phyloP scores from a whole-genome alignment of 2,888 invertebrate genomes.

The Boloria selene region DNA sequence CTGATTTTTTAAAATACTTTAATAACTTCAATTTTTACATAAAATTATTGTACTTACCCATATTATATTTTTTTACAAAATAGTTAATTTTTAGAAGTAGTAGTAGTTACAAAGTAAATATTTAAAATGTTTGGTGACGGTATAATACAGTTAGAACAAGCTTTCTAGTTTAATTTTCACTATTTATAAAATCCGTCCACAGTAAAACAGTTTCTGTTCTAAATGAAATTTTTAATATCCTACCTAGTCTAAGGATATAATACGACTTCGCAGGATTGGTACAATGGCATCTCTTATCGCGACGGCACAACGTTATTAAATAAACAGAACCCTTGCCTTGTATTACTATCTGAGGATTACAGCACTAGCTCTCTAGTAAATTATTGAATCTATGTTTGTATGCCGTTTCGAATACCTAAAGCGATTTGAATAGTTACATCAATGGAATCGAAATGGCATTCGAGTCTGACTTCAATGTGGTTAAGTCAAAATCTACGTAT shows the following conservation, averaged over 20 bases:
- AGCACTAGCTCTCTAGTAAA: slow-evolving; percentile 52
- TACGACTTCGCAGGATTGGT: slow-evolving; percentile 49
- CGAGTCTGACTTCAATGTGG: slow-evolving; percentile 5
- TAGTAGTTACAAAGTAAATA: slow-evolving; percentile 8
- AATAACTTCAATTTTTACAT: no score
- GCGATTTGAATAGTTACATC: slow-evolving; percentile 19
- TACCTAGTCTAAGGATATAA: slow-evolving; percentile 27
- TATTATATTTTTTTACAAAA: slow-evolving; percentile 1
- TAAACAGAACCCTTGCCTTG: slow-evolving; percentile 66
- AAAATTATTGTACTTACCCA: no score
- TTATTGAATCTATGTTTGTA: slow-evolving; percentile 55
- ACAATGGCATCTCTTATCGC: slow-evolving; percentile 71
- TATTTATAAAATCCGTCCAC: slow-evolving; percentile 7
- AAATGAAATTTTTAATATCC: slow-evolving; percentile 31
- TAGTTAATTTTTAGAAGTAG: slow-evolving; percentile 6
- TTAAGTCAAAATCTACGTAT: background rate
- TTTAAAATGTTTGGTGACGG: background rate
- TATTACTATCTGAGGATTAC: slow-evolving; percentile 54
- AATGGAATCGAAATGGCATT: slow-evolving; percentile 24
- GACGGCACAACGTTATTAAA: slow-evolving; percentile 72
- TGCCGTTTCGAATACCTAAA: slow-evolving; percentile 24
- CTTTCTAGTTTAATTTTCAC: background rate
- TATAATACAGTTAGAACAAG: slow-evolving; percentile 1
- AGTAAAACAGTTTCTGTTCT: slow-evolving; percentile 5
- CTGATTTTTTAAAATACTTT: no score